Conservation (phyloP, 2,888 invertebrate species). For the Cryptocephalus primarius region DNA sequence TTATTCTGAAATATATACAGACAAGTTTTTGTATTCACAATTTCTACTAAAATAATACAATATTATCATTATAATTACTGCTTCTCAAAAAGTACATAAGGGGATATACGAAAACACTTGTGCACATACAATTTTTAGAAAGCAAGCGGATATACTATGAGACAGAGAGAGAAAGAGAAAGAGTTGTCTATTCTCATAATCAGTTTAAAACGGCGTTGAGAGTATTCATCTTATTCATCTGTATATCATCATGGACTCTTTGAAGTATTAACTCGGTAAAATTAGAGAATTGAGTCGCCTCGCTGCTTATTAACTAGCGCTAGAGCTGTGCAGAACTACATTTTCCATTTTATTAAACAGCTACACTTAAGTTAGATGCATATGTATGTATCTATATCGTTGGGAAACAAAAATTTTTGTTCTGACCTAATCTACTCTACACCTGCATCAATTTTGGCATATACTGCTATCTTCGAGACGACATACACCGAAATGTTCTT, state of each 20-base stretch:
- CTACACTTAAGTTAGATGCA: too few relatives aligned
- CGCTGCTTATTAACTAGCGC: neutral
- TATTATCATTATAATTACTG: slow-evolving; percentile 13
- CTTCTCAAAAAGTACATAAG: slow-evolving; percentile 19
- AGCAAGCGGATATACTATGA: slow-evolving; percentile 15
- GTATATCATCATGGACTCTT: neutral
- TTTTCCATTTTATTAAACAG: too few relatives aligned
- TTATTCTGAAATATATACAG: slow-evolving; percentile 28
- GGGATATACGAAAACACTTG: slow-evolving; percentile 45
- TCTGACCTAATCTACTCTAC: too few relatives aligned
- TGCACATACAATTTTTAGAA: slow-evolving; percentile 21
- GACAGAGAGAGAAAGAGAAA: neutral
- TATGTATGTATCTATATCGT: too few relatives aligned
- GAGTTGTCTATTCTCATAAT: too few relatives aligned
- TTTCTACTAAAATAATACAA: slow-evolving; percentile 21
- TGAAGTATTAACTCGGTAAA: slow-evolving; percentile 1
- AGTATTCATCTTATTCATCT: too few relatives aligned
- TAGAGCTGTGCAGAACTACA: too few relatives aligned
- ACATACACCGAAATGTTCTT: too few relatives aligned
- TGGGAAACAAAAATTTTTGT: too few relatives aligned
- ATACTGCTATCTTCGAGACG: too few relatives aligned
- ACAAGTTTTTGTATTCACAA: slow-evolving; percentile 25
- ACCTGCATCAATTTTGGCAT: too few relatives aligned
- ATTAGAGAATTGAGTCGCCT: slow-evolving; percentile 1
- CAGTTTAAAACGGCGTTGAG: too few relatives aligned